Base-by-base conservation (phyloP, 2,888 invertebrate species). In the Caenorhabditis imperialis region DNA sequence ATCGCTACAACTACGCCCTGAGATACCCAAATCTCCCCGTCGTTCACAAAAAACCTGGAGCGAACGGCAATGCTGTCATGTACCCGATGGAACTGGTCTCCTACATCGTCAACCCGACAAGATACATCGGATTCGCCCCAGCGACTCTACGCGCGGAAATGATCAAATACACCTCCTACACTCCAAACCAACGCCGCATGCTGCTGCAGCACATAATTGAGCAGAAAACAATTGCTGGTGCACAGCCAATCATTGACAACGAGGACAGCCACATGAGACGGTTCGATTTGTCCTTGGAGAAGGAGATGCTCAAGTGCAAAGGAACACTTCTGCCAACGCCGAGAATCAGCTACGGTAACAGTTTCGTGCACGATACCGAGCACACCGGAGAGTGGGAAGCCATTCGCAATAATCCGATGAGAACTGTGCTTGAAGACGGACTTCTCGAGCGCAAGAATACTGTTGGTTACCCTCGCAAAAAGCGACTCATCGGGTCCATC, bases 301-400 rank as follows among this genome's bases (percentile, higher is more conserved):
- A 45, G 14, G 33, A 62, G n/a, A 47, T 70, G 45, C 23, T 70
- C 23, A 22, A 33, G 4, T 35, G 45, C 16, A 51, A 57, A 3
- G 75, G 63, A 6, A 54, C 63, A 6, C 23, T 75, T 1, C 54
- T 75, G 3, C 75, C 75, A 10, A 16, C 37, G 2, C 75, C 71
- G 1, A 61, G 65, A 0, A 20, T 70, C 7, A 35, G 44, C n/a
- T 71, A 65, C 20, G 75, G 53, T 40, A 51, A 53, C 42, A 20
- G 37, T 6, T 37, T 6, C 6, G 33, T 62, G 42, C 5, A 12
- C 2, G 57, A 65, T 30, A 10, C 1, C 1, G 33, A 57, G 2
- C 40, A 35, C 12, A 7, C 23, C 5, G 65, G 57, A 40, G 40
- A 50, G 12, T 65, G 65, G 65, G 44, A 48, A 14, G 65, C 65